These are phyloP conservation scores for Prionailurus bengalensis DNA, from an alignment of 2,113 vertebrate species.

Conservation along the genomic window DNA sequence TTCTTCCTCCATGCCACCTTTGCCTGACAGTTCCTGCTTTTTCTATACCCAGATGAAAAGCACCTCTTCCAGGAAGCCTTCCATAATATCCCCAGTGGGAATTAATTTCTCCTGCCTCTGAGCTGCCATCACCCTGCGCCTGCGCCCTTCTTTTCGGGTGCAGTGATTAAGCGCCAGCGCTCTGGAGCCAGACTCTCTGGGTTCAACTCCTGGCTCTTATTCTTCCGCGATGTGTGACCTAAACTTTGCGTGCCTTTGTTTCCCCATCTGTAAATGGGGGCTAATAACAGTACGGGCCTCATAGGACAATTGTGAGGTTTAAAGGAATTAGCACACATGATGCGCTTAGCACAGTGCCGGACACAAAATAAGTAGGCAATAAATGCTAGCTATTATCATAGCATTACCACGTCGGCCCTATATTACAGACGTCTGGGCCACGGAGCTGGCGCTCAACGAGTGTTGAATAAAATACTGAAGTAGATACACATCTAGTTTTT, in stretches of 20 bases:
- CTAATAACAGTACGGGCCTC: neutral
- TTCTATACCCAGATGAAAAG: neutral
- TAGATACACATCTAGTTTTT: neutral
- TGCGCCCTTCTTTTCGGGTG: neutral
- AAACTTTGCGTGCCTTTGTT: neutral
- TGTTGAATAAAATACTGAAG: neutral
- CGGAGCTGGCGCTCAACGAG: fast-evolving
- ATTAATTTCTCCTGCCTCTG: neutral
- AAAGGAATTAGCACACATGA: slow-evolving; percentile 30
- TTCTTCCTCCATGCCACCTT: neutral
- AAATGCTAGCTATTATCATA: neutral
- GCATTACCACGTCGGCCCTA: neutral
- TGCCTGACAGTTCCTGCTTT: slow-evolving; percentile 13
- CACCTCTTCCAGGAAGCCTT: slow-evolving; percentile 47
- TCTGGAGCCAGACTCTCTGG: neutral
- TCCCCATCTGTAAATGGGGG: neutral
- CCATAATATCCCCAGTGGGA: neutral
- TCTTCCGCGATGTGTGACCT: neutral
- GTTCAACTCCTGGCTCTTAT: neutral
- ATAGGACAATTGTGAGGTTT: neutral
- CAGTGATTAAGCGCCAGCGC: neutral
- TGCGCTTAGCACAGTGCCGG: neutral
- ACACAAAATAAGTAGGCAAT: neutral
- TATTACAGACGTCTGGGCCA: neutral
- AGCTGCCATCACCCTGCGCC: neutral